These are phyloP conservation scores for Apotomis capreana DNA, from an alignment of 2,888 invertebrate species.

Conservation along the genomic window DNA sequence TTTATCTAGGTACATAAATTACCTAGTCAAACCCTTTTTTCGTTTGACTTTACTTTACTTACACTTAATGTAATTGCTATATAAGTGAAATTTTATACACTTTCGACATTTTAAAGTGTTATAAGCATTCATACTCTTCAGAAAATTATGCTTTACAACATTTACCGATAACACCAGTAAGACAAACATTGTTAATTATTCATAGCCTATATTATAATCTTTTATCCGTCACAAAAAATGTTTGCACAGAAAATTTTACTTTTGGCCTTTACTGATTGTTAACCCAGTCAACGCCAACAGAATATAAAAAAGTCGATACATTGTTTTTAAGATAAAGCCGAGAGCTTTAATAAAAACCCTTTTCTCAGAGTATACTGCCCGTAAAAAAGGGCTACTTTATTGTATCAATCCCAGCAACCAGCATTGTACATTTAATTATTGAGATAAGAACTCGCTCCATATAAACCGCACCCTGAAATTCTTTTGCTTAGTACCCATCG, in stretches of 20 bases:
- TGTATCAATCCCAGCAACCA: slow-evolving; percentile 19
- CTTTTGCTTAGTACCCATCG: neutral
- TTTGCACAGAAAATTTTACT: slow-evolving; percentile 1
- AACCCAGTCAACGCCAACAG: slow-evolving; percentile 21
- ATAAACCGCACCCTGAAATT: neutral
- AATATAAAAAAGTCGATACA: slow-evolving; percentile 6
- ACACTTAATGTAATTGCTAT: no score
- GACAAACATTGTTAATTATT: neutral
- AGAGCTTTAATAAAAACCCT: slow-evolving; percentile 19
- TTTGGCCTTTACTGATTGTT: slow-evolving; percentile 12
- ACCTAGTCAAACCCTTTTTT: no score
- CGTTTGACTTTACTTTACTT: no score
- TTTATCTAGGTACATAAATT: no score
- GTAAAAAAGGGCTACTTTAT: slow-evolving; percentile 29
- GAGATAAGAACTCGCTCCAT: slow-evolving; percentile 12
- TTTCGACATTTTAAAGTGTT: no score
- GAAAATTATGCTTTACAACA: neutral
- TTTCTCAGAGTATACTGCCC: slow-evolving; percentile 17
- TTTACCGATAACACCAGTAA: neutral
- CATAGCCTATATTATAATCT: neutral
- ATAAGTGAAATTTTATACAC: no score
- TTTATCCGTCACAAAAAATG: neutral
- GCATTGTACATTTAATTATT: slow-evolving; percentile 26
- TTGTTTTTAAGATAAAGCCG: slow-evolving; percentile 22
- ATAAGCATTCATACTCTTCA: no score